These are phyloP conservation scores for Pseudomyrmex pallidus DNA, from an alignment of 1,140 invertebrate species.

Conservation along the genomic window DNA sequence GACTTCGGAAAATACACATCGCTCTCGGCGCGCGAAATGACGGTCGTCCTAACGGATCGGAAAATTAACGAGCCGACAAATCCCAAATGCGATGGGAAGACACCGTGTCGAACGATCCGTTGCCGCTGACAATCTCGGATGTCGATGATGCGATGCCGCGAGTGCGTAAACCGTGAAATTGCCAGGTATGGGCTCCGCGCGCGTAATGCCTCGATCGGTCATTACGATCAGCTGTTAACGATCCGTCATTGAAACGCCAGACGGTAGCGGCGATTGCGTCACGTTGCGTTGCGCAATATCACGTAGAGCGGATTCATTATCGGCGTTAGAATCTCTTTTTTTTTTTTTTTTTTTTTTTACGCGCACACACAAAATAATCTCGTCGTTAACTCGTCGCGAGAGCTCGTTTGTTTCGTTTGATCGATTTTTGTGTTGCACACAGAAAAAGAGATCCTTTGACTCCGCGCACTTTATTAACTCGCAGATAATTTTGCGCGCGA, in stretches of 20 bases:
- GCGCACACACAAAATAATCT: not conserved
- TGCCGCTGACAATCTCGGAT: slow-evolving; percentile 19
- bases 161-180: slow-evolving; percentile 57
- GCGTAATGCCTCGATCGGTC: slow-evolving; percentile 40
- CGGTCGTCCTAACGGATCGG: slow-evolving; percentile 1
- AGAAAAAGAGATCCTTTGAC: too few species aligned
- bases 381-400: too few species aligned
- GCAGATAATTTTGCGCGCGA: too few species aligned
- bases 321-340: not conserved
- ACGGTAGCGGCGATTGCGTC: slow-evolving; percentile 13
- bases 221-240: slow-evolving; percentile 57
- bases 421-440: too few species aligned
- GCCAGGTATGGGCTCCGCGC: slow-evolving; percentile 13
- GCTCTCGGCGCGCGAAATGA: not conserved
- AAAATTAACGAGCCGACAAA: slow-evolving; percentile 22
- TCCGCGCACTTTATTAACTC: too few species aligned
- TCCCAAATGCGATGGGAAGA: not conserved
- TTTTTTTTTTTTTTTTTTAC: too few species aligned
- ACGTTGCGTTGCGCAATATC: slow-evolving; percentile 35
- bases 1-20: slow-evolving; percentile 7
- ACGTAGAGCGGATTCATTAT: slow-evolving; percentile 20
- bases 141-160: slow-evolving; percentile 39
- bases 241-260: slow-evolving; percentile 43
- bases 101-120: not conserved
- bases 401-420: too few species aligned